A percentile compares a stretch with the other conserved stretches of the same genome.
phyloP scores from a whole-genome alignment of 2,888 invertebrate species.

The Drosophila nigricruria region DNA sequence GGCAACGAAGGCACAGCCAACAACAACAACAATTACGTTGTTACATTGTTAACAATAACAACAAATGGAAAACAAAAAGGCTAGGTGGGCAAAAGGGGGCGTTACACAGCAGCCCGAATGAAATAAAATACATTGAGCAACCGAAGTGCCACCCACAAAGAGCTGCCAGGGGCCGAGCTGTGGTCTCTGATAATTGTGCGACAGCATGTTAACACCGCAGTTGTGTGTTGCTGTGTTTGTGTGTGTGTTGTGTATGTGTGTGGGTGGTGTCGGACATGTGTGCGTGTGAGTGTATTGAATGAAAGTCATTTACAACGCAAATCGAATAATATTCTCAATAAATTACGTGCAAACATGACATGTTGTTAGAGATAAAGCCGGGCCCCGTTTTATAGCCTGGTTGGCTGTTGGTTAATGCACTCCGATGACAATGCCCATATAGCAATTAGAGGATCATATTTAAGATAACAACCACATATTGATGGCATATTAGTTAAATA shows the following conservation, averaged over 20 bases:
- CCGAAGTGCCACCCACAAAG: constrained; percentile 10
- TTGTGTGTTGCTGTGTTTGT: constrained; percentile 24
- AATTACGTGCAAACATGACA: constrained; percentile 70
- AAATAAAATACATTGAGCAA: constrained; percentile 17
- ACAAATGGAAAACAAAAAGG: constrained; percentile 45
- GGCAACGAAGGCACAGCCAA: constrained; percentile 20
- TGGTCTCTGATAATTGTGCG: constrained; percentile 72
- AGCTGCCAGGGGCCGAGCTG: constrained; percentile 19
- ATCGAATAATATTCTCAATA: constrained; percentile 78
- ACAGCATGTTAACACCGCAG: constrained; percentile 76
- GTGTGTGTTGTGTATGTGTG: constrained; percentile 7
- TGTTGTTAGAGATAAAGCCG: constrained; percentile 47
- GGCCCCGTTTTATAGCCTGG: constrained; percentile 21
- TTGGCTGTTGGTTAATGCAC: constrained; percentile 31
- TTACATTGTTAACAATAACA: constrained; percentile 53
- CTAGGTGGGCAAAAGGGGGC: constrained; percentile 3
- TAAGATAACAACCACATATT: constrained; percentile 33
- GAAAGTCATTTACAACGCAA: constrained; percentile 74
- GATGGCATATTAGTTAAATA: constrained; percentile 22
- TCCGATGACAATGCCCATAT: constrained; percentile 21
- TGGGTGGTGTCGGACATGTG: constrained; percentile 15
- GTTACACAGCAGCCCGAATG: constrained; percentile 1
- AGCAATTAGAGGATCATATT: constrained; percentile 47
- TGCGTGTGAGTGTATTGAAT: constrained; percentile 43
- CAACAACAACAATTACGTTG: constrained; percentile 70